Percentiles rank a stretch among this genome's conserved stretches.
These are phyloP conservation scores for Stenchaetothrips biformis DNA, from an alignment of 2,888 invertebrate genomes.

Conservation along the genomic window DNA sequence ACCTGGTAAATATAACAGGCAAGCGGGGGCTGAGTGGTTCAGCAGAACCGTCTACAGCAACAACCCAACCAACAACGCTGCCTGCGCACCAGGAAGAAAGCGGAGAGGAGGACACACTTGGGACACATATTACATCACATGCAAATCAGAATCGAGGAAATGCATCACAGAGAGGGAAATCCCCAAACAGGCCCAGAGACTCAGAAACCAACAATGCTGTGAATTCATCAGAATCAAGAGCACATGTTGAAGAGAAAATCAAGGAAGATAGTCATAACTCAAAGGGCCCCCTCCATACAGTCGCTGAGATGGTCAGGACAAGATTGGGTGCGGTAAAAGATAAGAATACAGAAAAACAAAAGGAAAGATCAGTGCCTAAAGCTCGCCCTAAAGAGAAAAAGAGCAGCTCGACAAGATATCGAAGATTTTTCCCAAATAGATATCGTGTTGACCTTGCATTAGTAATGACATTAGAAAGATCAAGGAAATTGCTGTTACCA, in stretches of 20 bases:
- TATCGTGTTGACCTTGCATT: background rate
- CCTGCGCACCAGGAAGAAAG: background rate
- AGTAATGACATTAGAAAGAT: slow-evolving; percentile 14
- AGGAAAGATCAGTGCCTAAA: background rate
- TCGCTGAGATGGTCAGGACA: background rate
- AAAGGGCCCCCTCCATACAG: background rate
- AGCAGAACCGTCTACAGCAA: background rate
- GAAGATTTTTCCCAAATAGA: background rate
- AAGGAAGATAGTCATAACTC: background rate
- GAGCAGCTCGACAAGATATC: background rate
- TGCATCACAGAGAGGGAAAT: too few species aligned
- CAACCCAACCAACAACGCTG: background rate
- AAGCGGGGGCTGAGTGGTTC: background rate
- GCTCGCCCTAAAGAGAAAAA: background rate
- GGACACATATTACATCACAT: too few species aligned
- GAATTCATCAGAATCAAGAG: too few species aligned
- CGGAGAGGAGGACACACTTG: background rate
- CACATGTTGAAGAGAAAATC: too few species aligned
- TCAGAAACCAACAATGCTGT: too few species aligned
- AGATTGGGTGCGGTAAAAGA: background rate
- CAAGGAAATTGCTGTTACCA: background rate
- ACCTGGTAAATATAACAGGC: background rate
- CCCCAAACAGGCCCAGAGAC: too few species aligned
- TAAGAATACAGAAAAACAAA: background rate
- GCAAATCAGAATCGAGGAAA: too few species aligned